Percentiles rank a stretch among this genome's conserved stretches.
Evolutionary conservation across 1,140 invertebrate genomes (phyloP).

Genomic region (Drosophila carrolli): DNA sequence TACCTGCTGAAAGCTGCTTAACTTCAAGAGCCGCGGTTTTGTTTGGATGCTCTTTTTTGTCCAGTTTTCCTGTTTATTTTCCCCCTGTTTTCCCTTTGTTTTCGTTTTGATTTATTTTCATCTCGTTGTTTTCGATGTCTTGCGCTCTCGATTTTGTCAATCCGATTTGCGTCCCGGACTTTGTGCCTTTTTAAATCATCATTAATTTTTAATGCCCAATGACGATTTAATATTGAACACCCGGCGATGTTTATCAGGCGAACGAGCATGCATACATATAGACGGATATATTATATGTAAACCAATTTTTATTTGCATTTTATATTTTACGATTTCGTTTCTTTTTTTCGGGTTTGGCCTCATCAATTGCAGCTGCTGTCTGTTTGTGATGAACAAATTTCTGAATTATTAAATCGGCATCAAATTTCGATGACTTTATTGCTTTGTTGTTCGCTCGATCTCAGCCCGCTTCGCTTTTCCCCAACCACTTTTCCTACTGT

Average conservation of each 20-base stretch:
- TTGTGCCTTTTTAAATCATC: conserved; percentile 69
- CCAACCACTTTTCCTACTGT: neutral
- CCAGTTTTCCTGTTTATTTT: conserved; percentile 27
- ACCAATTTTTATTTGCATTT: conserved; percentile 42
- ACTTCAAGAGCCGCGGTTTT: conserved; percentile 46
- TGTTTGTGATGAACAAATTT: conserved; percentile 62
- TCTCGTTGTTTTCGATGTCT: conserved; percentile 36
- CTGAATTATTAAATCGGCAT: conserved; percentile 72
- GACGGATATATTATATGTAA: conserved; percentile 29
- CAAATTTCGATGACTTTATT: conserved; percentile 51
- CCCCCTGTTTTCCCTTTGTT: conserved; percentile 28
- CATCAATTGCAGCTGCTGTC: conserved; percentile 72
- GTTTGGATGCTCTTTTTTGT: conserved; percentile 13
- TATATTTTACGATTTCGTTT: conserved; percentile 43
- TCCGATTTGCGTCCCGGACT: conserved; percentile 53
- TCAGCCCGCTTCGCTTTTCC: conserved; percentile 5
- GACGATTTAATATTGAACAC: conserved; percentile 61
- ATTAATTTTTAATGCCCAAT: conserved; percentile 67
- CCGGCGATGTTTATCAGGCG: conserved; percentile 43
- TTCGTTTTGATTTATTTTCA: conserved; percentile 43
- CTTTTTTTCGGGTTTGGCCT: conserved; percentile 34
- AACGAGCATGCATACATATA: conserved; percentile 9
- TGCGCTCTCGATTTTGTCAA: conserved; percentile 27
- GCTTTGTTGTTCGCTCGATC: conserved; percentile 39
- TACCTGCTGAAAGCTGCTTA: conserved; percentile 68